Conservation (phyloP, 2,797 vertebrate species). For the Hapalemur alaotrensis region DNA sequence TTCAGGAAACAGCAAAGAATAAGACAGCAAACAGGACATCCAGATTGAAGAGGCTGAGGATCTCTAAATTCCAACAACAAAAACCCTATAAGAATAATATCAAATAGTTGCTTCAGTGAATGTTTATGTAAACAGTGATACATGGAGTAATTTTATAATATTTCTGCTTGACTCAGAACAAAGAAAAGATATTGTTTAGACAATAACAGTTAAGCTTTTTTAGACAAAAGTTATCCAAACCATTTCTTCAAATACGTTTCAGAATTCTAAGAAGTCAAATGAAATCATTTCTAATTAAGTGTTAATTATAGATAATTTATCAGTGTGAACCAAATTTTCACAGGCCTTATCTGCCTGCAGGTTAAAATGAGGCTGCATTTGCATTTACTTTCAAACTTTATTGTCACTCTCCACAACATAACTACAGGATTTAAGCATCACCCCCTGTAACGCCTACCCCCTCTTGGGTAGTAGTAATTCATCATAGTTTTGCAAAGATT, state of each 20-base stretch:
- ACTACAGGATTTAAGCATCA: not conserved
- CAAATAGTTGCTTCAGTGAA: not conserved
- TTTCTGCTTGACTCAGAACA: not conserved
- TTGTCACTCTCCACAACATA: not conserved
- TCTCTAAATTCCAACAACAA: constrained; percentile 11
- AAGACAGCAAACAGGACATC: not conserved
- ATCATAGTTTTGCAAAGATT: not conserved
- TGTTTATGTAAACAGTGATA: not conserved
- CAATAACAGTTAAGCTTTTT: not conserved
- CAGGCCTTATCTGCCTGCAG: not conserved
- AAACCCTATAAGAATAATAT: not conserved
- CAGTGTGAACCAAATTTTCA: not conserved
- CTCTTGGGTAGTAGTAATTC: not conserved
- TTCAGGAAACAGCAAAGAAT: not conserved
- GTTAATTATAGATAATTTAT: constrained; percentile 39
- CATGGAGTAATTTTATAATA: not conserved
- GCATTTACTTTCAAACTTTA: not conserved
- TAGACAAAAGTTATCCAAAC: not conserved
- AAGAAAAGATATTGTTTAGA: not conserved
- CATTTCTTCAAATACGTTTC: not conserved
- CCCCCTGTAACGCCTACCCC: no score
- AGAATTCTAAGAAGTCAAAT: constrained; percentile 41
- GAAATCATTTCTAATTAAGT: constrained; percentile 43
- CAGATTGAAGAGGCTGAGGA: not conserved
- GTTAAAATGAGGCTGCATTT: constrained; percentile 2